These are phyloP conservation scores for Synanthedon myopaeformis DNA, from an alignment of 2,888 invertebrate species.

Conservation along the genomic window DNA sequence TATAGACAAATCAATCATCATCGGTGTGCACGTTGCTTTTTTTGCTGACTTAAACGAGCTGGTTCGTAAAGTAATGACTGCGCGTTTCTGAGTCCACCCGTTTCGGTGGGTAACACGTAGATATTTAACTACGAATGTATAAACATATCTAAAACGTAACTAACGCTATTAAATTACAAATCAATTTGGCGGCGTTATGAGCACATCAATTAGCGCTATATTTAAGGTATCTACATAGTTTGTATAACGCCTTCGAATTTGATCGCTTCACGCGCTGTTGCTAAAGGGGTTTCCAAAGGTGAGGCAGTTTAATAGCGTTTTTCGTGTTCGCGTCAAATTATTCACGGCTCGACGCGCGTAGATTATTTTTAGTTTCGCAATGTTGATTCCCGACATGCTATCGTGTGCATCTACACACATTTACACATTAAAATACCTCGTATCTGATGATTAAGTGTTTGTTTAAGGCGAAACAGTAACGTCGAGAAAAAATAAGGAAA, in stretches of 20 bases:
- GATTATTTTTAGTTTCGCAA: conserved; percentile 41
- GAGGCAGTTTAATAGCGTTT: conserved; percentile 24
- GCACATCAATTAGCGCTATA: conserved; percentile 41
- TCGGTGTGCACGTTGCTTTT: conserved; percentile 32
- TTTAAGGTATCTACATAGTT: conserved; percentile 34
- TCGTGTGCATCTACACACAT: conserved; percentile 18
- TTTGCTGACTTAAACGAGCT: conserved; percentile 46
- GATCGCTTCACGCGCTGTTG: conserved; percentile 4
- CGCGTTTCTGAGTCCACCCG: conserved; percentile 30
- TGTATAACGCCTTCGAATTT: conserved; percentile 17
- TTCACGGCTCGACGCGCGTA: conserved; percentile 29
- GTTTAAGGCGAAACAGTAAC: too few relatives aligned
- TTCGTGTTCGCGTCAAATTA: conserved; percentile 35
- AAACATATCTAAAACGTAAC: conserved; percentile 18
- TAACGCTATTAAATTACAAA: conserved; percentile 29
- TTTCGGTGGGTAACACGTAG: conserved; percentile 9
- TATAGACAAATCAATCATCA: conserved; percentile 58
- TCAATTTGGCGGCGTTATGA: conserved; percentile 39
- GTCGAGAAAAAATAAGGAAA: too few relatives aligned
- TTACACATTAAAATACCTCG: conserved; percentile 20
- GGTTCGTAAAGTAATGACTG: conserved; percentile 35
- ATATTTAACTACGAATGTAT: conserved; percentile 11
- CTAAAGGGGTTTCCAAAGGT: conserved; percentile 11
- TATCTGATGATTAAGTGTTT: conserved; percentile 20
- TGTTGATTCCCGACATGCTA: conserved; percentile 23